phyloP scores from a whole-genome alignment of 2,797 vertebrate species.

The Halcyon badia region DNA sequence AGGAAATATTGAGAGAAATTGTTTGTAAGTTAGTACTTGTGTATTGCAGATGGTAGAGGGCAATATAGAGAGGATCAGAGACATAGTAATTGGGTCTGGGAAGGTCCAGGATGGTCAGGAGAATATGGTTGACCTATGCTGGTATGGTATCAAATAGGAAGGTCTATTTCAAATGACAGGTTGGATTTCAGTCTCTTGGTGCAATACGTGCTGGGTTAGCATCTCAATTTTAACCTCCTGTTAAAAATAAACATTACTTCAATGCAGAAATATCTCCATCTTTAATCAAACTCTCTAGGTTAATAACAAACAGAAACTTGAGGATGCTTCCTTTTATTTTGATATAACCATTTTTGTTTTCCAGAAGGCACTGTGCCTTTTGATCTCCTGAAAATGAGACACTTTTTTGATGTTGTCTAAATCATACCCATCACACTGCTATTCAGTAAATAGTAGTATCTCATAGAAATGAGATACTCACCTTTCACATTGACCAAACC shows the following conservation, averaged over 20 bases:
- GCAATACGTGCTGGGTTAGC: not conserved
- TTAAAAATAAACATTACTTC: not conserved
- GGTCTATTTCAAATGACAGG: not conserved
- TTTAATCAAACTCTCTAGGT: not conserved
- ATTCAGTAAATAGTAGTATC: not conserved
- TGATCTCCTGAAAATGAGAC: not conserved
- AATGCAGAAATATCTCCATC: not conserved
- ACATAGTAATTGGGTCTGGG: not conserved
- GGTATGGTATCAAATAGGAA: not conserved
- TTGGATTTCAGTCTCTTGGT: not conserved
- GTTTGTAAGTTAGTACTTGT: not conserved
- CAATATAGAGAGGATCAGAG: not conserved
- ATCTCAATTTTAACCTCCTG: not conserved
- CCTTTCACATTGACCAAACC: not conserved
- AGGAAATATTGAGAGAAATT: not conserved
- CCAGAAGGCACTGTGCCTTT: not conserved
- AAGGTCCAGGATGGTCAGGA: not conserved
- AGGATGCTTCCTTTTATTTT: not conserved
- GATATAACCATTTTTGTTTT: not conserved
- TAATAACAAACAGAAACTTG: not conserved
- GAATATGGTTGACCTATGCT: not conserved
- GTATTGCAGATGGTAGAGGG: not conserved
- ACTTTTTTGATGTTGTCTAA: not conserved
- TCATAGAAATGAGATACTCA: accelerated
- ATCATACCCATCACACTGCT: not conserved